A percentile compares a stretch with the other conserved stretches of the same genome.
phyloP scores from a whole-genome alignment of 2,113 vertebrate species.

The Rhipidura dahli region DNA sequence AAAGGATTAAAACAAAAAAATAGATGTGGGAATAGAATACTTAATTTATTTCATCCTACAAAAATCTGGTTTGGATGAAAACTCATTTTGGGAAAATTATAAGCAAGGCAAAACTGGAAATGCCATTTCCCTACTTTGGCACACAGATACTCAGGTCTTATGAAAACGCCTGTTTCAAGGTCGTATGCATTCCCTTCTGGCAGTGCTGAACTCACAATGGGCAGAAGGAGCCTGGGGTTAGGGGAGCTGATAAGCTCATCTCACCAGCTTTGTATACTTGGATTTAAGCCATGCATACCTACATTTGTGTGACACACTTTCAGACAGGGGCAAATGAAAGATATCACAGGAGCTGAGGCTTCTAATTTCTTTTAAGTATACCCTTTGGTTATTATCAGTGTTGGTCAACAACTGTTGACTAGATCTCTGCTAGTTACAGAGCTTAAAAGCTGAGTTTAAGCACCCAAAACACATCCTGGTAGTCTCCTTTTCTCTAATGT shows the following conservation, averaged over 20 bases:
- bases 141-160: neutral
- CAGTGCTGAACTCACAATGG: neutral
- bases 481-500: neutral
- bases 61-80: neutral
- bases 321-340: neutral
- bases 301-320: neutral
- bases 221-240: neutral
- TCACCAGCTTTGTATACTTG: neutral
- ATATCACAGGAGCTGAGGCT: neutral
- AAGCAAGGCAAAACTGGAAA: neutral
- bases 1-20: neutral
- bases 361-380: neutral
- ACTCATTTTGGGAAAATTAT: neutral
- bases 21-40: neutral
- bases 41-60: neutral
- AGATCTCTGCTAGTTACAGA: neutral
- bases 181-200: neutral
- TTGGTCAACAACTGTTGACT: neutral
- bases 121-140: neutral
- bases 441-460: neutral
- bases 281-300: neutral
- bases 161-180: neutral
- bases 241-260: neutral
- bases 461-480: rapidly evolving
- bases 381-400: neutral